Conservation (phyloP, 2,797 vertebrate species). For the Myotis planiceps region DNA sequence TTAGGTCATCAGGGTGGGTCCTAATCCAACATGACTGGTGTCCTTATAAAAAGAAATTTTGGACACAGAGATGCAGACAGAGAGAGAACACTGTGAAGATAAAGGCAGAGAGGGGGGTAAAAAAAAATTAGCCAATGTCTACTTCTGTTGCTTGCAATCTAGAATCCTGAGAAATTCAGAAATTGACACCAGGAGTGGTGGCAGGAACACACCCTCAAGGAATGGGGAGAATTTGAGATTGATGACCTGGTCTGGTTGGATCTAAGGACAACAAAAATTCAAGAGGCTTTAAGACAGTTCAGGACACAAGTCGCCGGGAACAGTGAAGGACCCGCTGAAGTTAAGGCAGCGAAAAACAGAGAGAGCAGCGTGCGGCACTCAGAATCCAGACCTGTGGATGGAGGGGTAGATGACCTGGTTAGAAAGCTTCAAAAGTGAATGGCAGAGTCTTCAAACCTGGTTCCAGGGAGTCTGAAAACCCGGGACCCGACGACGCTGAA, state of each 20-base stretch:
- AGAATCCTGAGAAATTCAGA: neutral
- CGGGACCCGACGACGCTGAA: neutral
- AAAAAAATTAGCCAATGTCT: neutral
- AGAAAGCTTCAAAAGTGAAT: neutral
- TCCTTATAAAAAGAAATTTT: neutral
- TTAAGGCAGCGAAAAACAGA: neutral
- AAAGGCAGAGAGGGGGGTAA: neutral
- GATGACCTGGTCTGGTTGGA: neutral
- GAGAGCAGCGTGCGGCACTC: neutral
- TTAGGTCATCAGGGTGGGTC: neutral
- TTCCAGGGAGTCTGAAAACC: neutral
- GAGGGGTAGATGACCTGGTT: neutral
- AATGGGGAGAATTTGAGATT: neutral
- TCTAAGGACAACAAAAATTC: neutral
- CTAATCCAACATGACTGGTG: neutral
- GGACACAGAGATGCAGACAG: neutral
- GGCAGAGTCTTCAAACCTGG: neutral
- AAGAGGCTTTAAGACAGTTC: neutral
- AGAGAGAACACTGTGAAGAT: neutral
- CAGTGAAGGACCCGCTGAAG: neutral
- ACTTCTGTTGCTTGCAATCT: neutral
- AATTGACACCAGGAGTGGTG: neutral
- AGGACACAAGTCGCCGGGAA: neutral
- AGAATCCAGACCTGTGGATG: neutral
- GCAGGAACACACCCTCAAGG: neutral